A percentile compares a stretch with the other conserved stretches of the same genome.
phyloP scores from a whole-genome alignment of 2,797 vertebrate genomes.

The Phoeniculus purpureus region DNA sequence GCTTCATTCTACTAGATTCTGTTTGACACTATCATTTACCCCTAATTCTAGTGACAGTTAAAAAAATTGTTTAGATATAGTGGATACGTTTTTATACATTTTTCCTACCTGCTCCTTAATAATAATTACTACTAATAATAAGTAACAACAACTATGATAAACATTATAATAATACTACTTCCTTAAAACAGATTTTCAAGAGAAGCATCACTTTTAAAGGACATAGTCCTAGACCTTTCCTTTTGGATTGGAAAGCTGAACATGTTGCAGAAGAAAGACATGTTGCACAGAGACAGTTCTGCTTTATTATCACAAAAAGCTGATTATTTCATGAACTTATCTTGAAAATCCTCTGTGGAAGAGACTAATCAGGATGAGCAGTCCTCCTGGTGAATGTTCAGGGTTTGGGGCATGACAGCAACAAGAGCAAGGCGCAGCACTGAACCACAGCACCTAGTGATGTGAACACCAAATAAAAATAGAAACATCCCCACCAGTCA shows the following conservation, averaged over 20 bases:
- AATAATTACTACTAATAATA: too few relatives aligned
- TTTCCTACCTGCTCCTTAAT: too few relatives aligned
- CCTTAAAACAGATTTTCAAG: neutral
- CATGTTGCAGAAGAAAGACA: neutral
- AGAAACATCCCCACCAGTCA: neutral
- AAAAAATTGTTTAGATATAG: neutral
- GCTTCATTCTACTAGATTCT: neutral
- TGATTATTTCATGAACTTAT: neutral
- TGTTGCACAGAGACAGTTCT: too few relatives aligned
- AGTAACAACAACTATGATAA: too few relatives aligned
- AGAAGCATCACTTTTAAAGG: neutral
- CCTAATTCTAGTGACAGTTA: neutral
- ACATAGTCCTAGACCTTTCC: accelerated
- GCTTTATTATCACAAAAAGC: neutral
- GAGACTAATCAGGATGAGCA: neutral
- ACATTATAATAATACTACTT: too few relatives aligned
- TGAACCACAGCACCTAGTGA: accelerated
- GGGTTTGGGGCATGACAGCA: accelerated
- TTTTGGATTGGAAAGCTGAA: neutral
- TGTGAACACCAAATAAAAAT: accelerated
- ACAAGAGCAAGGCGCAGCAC: accelerated
- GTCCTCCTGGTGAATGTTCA: accelerated
- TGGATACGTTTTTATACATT: too few relatives aligned
- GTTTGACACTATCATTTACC: neutral
- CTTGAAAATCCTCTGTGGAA: accelerated